These are phyloP conservation scores for Taurulus bubalis DNA, from an alignment of 2,113 vertebrate species.

Conservation along the genomic window DNA sequence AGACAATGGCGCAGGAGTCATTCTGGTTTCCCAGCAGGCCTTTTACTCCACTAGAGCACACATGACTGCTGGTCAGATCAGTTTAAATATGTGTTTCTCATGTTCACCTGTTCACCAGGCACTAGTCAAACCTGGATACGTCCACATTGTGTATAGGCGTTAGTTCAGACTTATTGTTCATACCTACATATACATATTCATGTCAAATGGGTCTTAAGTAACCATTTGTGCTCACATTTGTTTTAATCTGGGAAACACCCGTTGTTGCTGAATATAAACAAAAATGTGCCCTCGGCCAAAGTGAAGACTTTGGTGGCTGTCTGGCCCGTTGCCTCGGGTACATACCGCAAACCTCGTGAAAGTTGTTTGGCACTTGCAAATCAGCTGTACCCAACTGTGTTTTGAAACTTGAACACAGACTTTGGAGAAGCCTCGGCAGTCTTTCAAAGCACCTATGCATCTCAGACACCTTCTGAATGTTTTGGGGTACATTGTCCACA, in stretches of 20 bases:
- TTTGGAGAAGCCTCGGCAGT: not conserved
- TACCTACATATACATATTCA: not conserved
- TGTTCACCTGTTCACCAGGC: not conserved
- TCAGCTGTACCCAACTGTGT: conserved; percentile 4
- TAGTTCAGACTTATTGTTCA: conserved; percentile 10
- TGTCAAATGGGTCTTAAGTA: not conserved
- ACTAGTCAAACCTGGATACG: not conserved
- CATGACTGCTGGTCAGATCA: conserved; percentile 21
- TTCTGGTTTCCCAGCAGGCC: conserved; percentile 41
- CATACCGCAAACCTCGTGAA: conserved; percentile 1
- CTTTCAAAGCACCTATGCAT: not conserved
- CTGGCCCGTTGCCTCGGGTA: not conserved
- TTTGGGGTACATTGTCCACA: not conserved
- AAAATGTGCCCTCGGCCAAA: not conserved
- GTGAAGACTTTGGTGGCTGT: not conserved
- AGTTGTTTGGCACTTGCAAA: conserved; percentile 11
- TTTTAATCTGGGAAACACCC: conserved; percentile 17
- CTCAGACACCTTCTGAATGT: not conserved
- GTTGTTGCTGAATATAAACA: not conserved
- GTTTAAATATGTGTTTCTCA: not conserved
- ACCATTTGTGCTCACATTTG: not conserved
- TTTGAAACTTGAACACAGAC: conserved; percentile 2
- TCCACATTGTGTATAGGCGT: not conserved
- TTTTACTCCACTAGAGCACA: conserved; percentile 20
- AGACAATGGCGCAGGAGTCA: conserved; percentile 68